Evolutionary conservation across 2,797 vertebrate species (phyloP), one percentile per base, ranked within the genome.

Genomic region (Telmatherina bonti): DNA sequence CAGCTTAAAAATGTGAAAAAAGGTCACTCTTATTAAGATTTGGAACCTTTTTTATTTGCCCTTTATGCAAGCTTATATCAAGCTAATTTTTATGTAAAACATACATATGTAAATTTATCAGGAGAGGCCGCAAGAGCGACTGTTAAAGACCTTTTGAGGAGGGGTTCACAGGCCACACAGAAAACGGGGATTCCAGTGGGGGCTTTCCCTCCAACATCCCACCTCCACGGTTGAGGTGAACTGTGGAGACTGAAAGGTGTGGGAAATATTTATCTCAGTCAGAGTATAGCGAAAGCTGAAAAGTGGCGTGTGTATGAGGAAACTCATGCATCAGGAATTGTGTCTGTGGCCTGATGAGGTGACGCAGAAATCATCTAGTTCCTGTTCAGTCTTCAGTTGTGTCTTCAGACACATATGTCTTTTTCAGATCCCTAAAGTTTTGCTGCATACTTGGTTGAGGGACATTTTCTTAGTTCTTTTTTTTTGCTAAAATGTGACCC

Each of bases 201-300:
- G 88, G 86, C 29, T 29, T 89, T 91, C 61, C 91, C 88, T 76
- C 82, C 60, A 52, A 75, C 76, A 69, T 79, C 74, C 84, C 61
- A 89, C 84, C 58, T 89, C 81, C 89, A 91, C 8, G 88, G 77
- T 90, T 89, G 92, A 90, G 80, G 83, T 88, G 79, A 84, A 67
- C 59, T 81, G 75, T 45, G 76, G 88, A 88, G 89, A 85, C 88
- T 31, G 66, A 64, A 66, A 29, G 35, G 57, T 78, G 59, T 89
- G 88, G 88, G 88, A 89, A 91, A 70, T 69, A 76, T 78, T 72
- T 72, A 63, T 75, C 57, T 54, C 6, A 38, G 31, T 74, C 52
- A 56, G 11, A 79, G n/a, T 24, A 65, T 29, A 55, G 55, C 70
- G 68, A 31, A 65, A 36, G 26, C 65, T 71, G 70, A 36, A 36